Conservation (phyloP, 1,140 invertebrate genomes). For the Limonius californicus region DNA sequence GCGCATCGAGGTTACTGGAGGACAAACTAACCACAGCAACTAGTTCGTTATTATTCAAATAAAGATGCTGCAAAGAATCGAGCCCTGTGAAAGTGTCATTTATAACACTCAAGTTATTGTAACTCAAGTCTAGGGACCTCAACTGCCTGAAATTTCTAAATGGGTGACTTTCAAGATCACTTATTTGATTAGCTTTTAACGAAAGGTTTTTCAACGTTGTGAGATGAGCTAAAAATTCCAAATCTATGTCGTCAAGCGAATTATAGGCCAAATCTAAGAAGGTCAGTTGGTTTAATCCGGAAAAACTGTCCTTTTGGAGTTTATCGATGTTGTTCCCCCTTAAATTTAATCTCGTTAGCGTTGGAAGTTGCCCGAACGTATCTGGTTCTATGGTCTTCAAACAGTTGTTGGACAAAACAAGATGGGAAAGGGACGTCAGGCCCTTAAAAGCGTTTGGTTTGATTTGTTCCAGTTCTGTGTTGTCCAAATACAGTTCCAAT, state of each 20-base stretch:
- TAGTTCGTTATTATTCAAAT: neutral
- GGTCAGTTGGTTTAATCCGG: neutral
- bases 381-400: neutral
- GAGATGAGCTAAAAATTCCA: neutral
- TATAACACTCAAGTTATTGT: neutral
- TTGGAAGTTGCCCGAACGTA: neutral
- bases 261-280: neutral
- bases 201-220: neutral
- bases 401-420: neutral
- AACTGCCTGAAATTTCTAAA: neutral
- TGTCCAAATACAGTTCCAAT: neutral
- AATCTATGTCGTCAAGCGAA: neutral
- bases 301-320: neutral
- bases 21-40: neutral
- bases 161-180: neutral
- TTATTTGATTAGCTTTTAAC: neutral
- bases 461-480: neutral
- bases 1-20: neutral
- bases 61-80: neutral
- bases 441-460: neutral
- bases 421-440: neutral
- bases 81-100: neutral
- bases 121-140: neutral
- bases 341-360: neutral
- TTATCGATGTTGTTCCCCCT: neutral